Conservation (phyloP, 2,888 invertebrate genomes). For the Eutolmus rufibarbis region DNA sequence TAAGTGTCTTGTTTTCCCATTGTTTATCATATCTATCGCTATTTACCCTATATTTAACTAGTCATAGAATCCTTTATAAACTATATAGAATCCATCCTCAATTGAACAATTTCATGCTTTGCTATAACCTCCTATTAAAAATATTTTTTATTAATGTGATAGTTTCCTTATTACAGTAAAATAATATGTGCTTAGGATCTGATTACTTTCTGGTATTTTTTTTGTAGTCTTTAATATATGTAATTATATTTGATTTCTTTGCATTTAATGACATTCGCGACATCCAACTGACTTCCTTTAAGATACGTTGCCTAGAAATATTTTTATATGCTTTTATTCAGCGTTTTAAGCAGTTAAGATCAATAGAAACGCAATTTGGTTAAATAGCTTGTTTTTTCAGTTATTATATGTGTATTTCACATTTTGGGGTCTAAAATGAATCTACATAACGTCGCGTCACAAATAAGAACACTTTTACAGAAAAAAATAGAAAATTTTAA, state of each 20-base stretch:
- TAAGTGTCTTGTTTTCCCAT: slow-evolving; percentile 40
- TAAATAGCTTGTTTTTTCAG: no score
- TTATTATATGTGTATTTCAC: no score
- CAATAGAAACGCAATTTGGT: no score
- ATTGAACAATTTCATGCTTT: slow-evolving; percentile 9
- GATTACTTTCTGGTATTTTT: neutral
- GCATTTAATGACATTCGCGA: neutral
- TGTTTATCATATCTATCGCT: slow-evolving; percentile 28
- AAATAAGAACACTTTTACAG: no score
- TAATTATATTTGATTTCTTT: neutral
- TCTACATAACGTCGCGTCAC: no score
- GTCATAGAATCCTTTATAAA: slow-evolving; percentile 27
- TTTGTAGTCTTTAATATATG: neutral
- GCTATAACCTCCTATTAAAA: slow-evolving; percentile 2
- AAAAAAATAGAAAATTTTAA: no score
- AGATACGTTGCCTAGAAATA: neutral
- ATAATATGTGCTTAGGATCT: neutral
- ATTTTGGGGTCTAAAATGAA: no score
- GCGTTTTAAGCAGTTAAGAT: neutral
- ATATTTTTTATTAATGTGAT: slow-evolving; percentile 2
- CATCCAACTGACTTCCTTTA: slow-evolving; percentile 10
- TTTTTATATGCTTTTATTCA: neutral
- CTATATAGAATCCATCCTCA: slow-evolving; percentile 20
- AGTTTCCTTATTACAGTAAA: neutral
- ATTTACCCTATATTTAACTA: slow-evolving; percentile 22